Evolutionary conservation across 64 coral and sea anemone species (phyloP), one percentile per base, ranked within the genome.

Genomic region (Montipora cactus): DNA sequence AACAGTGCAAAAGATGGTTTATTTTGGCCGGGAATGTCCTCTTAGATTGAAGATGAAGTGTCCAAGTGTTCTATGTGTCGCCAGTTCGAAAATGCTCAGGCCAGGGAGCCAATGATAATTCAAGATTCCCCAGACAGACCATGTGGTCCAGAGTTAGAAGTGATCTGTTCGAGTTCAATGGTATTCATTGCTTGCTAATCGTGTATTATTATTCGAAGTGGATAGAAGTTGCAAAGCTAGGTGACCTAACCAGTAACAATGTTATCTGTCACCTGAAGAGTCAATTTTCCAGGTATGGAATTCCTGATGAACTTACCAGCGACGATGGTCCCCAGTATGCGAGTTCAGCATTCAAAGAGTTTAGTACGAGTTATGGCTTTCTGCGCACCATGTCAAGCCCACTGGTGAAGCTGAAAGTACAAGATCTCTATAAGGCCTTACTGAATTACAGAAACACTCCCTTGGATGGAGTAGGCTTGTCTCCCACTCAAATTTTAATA

Each of bases 131-230:
- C 96, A 22, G 76, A 92, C 89, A 22, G 76, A 92, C 89, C 85
- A n/a, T 98, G 25, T 98, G 93, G 93, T 75, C 78, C 5, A 98
- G 83, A 47, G 53, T 94, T 88, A 88, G 88, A 46, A 87, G 53
- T 47, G 95, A 97, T 50, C 19, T 91, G 12, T 91, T 89, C 79
- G 86, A 89, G 28, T 47, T 28, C n/a, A 81, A 93, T 16, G 46
- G 75, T 9, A 75, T 2, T 21, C 62, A 89, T 49, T 83, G 91
- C 59, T 11, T 87, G 49, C 74, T 93, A 19, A 80, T 21, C 75
- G 80, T 94, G 0, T 81, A 91, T 81, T 91, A 94, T 75, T 94
- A 89, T 59, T 94, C 89, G 0, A 85, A 97, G 23, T 92, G 79
- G 89, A 89, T 97, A 57, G 89, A 97, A 88, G 13, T 94, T 47